These are phyloP conservation scores for Spinus olivaceus DNA, from an alignment of 2,797 vertebrate genomes.

Conservation along the genomic window DNA sequence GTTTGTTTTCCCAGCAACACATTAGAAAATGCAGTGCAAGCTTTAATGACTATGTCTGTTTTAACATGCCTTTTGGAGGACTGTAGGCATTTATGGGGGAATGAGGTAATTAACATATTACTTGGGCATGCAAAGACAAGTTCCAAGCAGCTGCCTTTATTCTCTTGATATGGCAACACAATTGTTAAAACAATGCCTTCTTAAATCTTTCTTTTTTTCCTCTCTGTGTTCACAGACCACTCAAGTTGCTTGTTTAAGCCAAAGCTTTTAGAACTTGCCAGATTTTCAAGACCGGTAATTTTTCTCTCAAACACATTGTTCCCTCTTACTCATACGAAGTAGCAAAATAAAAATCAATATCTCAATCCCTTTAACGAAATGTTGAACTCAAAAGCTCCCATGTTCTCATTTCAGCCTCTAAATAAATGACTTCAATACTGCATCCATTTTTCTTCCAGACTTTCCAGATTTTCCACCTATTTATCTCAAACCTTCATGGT, in stretches of 20 bases:
- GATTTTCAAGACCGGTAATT: not conserved
- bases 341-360: not conserved
- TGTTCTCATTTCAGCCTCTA: not conserved
- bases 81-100: constrained; percentile 49
- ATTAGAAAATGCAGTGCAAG: constrained; percentile 63
- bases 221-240: not conserved
- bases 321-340: not conserved
- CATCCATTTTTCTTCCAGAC: not conserved
- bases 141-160: constrained; percentile 42
- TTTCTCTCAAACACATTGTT: not conserved
- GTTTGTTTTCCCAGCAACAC: constrained; percentile 57
- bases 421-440: not conserved
- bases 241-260: not conserved
- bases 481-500: not conserved
- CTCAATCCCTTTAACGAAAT: not conserved
- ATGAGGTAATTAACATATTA: constrained; percentile 65
- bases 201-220: not conserved
- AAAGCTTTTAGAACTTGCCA: not conserved
- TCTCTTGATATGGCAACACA: constrained; percentile 52
- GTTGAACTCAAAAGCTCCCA: not conserved
- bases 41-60: constrained; percentile 64
- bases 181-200: constrained; percentile 30
- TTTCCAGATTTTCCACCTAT: not conserved
- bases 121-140: constrained; percentile 69
- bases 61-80: constrained; percentile 68